Conservation (phyloP, 2,797 vertebrate species). For the Ara ararauna region DNA sequence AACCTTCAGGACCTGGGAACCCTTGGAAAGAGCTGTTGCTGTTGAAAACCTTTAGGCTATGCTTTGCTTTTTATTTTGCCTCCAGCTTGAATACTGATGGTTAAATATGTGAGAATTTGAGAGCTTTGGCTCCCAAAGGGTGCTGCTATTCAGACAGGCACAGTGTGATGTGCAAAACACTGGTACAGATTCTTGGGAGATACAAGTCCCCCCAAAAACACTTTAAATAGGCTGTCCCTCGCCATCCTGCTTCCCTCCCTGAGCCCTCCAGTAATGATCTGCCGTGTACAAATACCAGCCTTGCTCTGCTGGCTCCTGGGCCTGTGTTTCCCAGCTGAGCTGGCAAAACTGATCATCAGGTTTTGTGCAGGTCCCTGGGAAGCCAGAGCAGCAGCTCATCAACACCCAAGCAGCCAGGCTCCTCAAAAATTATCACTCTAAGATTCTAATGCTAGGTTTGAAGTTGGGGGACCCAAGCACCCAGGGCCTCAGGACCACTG, state of each 20-base stretch:
- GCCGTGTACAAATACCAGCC: neutral
- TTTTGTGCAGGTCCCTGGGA: neutral
- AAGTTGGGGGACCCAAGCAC: neutral
- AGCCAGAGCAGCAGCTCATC: neutral
- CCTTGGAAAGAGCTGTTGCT: neutral
- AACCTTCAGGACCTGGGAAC: neutral
- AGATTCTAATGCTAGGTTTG: neutral
- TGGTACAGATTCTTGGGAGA: neutral
- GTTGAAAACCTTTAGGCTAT: neutral
- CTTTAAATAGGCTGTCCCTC: neutral
- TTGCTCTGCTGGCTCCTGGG: neutral
- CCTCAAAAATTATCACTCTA: neutral
- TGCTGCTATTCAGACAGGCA: neutral
- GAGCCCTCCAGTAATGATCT: neutral
- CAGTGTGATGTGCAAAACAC: neutral
- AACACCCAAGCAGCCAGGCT: neutral
- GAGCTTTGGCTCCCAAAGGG: neutral
- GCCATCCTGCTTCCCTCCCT: neutral
- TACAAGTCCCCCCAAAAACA: neutral
- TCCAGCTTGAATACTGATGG: neutral
- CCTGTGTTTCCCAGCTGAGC: neutral
- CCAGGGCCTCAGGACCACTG: neutral
- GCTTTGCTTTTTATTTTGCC: neutral
- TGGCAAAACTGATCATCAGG: neutral
- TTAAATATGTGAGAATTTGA: neutral